These are phyloP conservation scores for Tauraco erythrolophus DNA, from an alignment of 2,113 vertebrate species.

Conservation along the genomic window DNA sequence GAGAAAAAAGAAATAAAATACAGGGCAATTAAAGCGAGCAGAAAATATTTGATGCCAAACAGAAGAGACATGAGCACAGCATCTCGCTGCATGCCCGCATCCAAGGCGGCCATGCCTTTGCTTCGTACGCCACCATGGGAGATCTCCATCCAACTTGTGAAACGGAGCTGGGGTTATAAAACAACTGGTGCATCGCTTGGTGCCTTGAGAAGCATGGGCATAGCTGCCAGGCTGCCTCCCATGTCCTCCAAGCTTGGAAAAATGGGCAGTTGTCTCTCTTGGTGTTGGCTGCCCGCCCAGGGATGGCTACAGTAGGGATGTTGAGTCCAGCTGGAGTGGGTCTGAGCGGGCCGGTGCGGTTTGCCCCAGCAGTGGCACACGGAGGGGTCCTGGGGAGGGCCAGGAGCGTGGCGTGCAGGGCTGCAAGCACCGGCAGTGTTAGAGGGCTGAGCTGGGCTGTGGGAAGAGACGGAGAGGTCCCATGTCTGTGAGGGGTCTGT, in stretches of 20 bases:
- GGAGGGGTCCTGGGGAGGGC: no score
- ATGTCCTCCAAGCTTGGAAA: not conserved
- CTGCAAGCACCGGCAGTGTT: fast-evolving
- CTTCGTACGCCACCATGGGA: fast-evolving
- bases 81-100: fast-evolving
- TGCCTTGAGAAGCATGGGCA: not conserved
- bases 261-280: not conserved
- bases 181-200: not conserved
- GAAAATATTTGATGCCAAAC: not conserved
- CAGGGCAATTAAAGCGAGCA: not conserved
- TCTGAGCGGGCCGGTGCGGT: not conserved
- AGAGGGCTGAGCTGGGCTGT: not conserved
- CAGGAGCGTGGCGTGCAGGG: not conserved
- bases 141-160: not conserved
- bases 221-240: not conserved
- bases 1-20: not conserved
- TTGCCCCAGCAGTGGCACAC: not conserved
- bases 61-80: not conserved
- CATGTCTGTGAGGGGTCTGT: fast-evolving
- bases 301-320: not conserved
- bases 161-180: not conserved
- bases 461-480: not conserved
- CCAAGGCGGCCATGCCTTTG: not conserved
- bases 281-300: not conserved
- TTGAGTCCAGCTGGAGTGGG: fast-evolving